Conservation (phyloP, 2,113 vertebrate species). For the Rhinopithecus roxellana region DNA sequence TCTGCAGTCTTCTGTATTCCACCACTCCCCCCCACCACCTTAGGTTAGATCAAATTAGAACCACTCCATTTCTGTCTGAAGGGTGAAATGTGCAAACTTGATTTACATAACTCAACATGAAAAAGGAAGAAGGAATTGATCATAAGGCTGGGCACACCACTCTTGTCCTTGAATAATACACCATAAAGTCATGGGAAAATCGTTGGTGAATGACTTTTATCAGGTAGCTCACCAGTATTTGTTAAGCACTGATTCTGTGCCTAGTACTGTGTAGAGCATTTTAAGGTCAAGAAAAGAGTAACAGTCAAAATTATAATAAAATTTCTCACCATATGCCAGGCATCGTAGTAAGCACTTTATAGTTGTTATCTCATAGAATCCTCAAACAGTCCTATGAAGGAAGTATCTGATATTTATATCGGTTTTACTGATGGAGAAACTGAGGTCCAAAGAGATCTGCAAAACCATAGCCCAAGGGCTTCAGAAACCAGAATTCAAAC, state of each 20-base stretch:
- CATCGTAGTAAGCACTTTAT: neutral
- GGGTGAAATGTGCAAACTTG: conserved; percentile 61
- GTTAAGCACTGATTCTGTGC: neutral
- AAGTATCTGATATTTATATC: neutral
- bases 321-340: neutral
- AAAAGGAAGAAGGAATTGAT: conserved; percentile 59
- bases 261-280: neutral
- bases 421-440: conserved; percentile 17
- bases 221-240: neutral
- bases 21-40: conserved; percentile 19
- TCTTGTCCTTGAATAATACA: conserved; percentile 35
- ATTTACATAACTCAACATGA: conserved; percentile 72
- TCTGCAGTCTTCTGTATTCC: conserved; percentile 67
- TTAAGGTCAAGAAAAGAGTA: neutral
- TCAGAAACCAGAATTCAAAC: neutral
- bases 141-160: neutral
- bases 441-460: neutral
- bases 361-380: neutral
- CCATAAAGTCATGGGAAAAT: neutral
- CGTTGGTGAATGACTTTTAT: neutral
- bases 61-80: conserved; percentile 59
- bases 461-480: neutral
- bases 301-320: neutral
- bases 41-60: conserved; percentile 67
- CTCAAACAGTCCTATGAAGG: neutral